Evolutionary conservation across 2,888 invertebrate species (phyloP).

Genomic region (Tryphoninae sp.): DNA sequence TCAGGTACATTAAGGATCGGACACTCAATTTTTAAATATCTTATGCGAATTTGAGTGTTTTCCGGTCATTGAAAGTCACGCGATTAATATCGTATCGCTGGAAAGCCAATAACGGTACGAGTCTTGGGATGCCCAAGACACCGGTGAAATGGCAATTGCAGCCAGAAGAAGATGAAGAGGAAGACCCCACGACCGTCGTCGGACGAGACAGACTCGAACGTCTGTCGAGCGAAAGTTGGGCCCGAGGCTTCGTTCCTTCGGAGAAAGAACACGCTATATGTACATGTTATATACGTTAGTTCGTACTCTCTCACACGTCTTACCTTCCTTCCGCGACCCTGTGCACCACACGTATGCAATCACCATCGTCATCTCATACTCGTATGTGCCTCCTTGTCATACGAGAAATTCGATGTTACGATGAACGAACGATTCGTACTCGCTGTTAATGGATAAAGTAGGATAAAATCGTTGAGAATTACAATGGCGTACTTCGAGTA

Average conservation of each 20-base stretch:
- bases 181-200: slow-evolving; percentile 57
- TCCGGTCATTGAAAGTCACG: slow-evolving; percentile 1
- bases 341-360: slow-evolving; percentile 47
- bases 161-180: slow-evolving; percentile 53
- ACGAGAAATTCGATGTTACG: slow-evolving; percentile 72
- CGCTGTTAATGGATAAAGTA: not conserved
- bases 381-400: slow-evolving; percentile 66
- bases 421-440: not conserved
- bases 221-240: slow-evolving; percentile 75
- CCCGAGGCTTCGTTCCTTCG: slow-evolving; percentile 54
- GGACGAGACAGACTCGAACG: slow-evolving; percentile 64
- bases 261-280: slow-evolving; percentile 44
- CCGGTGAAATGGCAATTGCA: slow-evolving; percentile 35
- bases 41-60: not conserved
- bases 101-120: slow-evolving; percentile 48
- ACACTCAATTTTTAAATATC: not conserved
- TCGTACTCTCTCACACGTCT: slow-evolving; percentile 56
- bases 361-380: slow-evolving; percentile 24
- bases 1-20: too few relatives aligned
- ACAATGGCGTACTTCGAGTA: not conserved
- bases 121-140: slow-evolving; percentile 14
- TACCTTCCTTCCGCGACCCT: slow-evolving; percentile 68
- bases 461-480: not conserved
- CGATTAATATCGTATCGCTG: slow-evolving; percentile 42
- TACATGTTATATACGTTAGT: not conserved